These are phyloP conservation scores for Lathronympha strigana DNA, from an alignment of 2,888 invertebrate species.

Conservation along the genomic window DNA sequence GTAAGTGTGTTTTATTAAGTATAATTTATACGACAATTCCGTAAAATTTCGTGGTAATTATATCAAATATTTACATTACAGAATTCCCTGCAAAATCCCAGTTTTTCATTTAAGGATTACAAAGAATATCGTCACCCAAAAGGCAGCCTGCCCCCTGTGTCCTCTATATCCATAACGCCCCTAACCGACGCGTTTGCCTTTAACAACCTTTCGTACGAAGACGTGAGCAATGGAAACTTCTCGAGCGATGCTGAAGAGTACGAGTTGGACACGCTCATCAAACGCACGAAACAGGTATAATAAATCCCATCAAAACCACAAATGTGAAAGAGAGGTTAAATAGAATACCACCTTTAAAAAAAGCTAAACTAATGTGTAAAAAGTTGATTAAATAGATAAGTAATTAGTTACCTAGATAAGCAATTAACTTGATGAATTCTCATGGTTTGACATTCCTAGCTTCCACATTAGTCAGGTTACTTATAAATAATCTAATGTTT, in stretches of 20 bases:
- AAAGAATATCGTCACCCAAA: background rate
- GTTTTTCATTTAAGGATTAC: background rate
- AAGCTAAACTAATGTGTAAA: no score
- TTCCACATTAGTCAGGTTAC: no score
- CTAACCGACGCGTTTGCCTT: slow-evolving; percentile 27
- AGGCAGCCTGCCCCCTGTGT: slow-evolving; percentile 17
- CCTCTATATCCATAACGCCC: slow-evolving; percentile 44
- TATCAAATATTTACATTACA: no score
- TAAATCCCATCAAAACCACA: background rate
- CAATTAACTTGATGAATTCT: no score
- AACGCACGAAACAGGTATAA: slow-evolving; percentile 54
- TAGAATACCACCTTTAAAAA: background rate
- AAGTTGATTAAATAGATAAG: no score
- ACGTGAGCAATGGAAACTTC: slow-evolving; percentile 48
- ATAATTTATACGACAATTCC: no score
- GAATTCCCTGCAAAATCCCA: no score
- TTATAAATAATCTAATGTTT: no score
- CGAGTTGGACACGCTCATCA: slow-evolving; percentile 57
- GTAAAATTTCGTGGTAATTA: no score
- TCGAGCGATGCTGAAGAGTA: slow-evolving; percentile 47
- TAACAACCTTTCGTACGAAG: slow-evolving; percentile 47
- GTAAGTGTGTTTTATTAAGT: no score
- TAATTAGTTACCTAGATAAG: no score
- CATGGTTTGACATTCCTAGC: no score
- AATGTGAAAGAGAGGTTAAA: background rate